A percentile compares a stretch with the other conserved stretches of the same genome.
Evolutionary conservation across 2,113 vertebrate genomes (phyloP).

Genomic region (Holacanthus passer): DNA sequence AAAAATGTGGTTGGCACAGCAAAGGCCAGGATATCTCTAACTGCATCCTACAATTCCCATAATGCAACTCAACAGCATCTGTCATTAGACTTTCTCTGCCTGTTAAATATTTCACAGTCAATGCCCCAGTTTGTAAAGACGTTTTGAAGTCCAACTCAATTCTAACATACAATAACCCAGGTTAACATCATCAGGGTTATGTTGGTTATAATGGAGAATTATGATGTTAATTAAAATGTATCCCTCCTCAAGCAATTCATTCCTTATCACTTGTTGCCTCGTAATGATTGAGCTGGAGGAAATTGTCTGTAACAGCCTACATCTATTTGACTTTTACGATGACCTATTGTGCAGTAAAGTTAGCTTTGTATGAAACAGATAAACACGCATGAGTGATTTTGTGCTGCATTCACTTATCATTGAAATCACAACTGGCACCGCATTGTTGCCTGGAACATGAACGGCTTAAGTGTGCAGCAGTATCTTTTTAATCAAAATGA

Average conservation of each 20-base stretch:
- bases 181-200: too few relatives aligned
- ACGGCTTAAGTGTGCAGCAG: neutral
- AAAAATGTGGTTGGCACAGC: too few relatives aligned
- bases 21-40: too few relatives aligned
- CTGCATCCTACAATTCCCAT: neutral
- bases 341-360: neutral
- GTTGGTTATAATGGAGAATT: neutral
- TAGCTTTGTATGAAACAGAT: too few relatives aligned
- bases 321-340: constrained; percentile 6
- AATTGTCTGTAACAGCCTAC: neutral
- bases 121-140: too few relatives aligned
- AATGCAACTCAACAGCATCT: neutral
- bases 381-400: too few relatives aligned
- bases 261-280: constrained; percentile 2
- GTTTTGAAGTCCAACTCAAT: too few relatives aligned
- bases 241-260: neutral
- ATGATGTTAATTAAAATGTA: neutral
- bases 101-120: too few relatives aligned
- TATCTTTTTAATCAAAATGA: neutral
- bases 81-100: neutral
- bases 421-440: neutral
- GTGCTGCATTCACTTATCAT: neutral
- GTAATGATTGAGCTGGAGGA: constrained; percentile 1
- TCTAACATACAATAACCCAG: too few relatives aligned
- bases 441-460: neutral